These are phyloP conservation scores for Pissodes strobi DNA, from an alignment of 1,140 invertebrate genomes.

Conservation along the genomic window DNA sequence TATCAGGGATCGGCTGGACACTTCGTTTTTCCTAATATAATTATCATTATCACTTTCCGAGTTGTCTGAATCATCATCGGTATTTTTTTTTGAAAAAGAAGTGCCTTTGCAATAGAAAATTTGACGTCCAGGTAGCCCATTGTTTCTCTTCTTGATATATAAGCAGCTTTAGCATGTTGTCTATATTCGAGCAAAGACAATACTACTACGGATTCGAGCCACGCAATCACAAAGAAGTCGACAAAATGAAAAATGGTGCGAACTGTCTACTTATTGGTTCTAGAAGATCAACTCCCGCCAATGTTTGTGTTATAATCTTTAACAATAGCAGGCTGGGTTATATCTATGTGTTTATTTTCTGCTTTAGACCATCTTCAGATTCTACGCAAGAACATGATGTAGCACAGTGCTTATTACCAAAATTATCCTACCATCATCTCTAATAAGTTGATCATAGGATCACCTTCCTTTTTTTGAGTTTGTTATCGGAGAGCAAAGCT, in stretches of 20 bases:
- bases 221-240: not conserved
- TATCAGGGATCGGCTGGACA: no score
- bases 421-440: not conserved
- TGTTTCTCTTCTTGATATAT: not conserved
- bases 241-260: not conserved
- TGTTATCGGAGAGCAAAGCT: not conserved
- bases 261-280: not conserved
- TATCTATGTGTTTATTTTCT: constrained; percentile 4
- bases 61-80: not conserved
- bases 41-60: not conserved
- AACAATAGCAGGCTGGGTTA: constrained; percentile 5
- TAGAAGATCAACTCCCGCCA: not conserved
- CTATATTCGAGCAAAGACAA: no score
- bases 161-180: no score
- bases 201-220: no score
- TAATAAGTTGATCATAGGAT: not conserved
- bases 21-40: no score
- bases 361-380: constrained; percentile 4
- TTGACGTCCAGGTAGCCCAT: not conserved
- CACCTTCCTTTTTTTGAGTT: not conserved
- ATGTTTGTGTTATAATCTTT: not conserved
- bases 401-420: not conserved
- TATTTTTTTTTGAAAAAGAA: not conserved
- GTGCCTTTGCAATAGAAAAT: not conserved
- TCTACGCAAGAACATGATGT: constrained; percentile 1